A percentile compares a stretch with the other conserved stretches of the same genome.
Evolutionary conservation across 2,113 vertebrate species (phyloP).

Genomic region (Romanogobio albipinnatus): DNA sequence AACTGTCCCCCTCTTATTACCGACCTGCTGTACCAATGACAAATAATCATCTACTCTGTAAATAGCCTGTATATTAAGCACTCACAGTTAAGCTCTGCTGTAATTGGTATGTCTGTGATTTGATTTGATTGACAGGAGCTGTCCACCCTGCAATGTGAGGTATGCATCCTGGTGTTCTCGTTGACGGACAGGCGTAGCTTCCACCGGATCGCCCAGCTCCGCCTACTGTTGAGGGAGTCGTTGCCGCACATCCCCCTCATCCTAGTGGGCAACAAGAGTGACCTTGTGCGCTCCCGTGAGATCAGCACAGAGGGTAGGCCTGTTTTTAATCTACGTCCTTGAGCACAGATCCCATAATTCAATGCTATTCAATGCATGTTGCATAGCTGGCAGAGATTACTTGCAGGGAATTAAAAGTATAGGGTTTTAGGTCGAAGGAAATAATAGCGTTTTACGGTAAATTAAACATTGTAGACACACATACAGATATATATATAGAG

Average conservation of each 20-base stretch:
- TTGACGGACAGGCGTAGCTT: conserved; percentile 81
- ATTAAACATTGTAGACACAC: not conserved
- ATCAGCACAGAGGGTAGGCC: conserved; percentile 76
- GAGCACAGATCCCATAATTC: conserved; percentile 6
- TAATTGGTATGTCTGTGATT: conserved; percentile 43
- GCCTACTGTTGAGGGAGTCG: conserved; percentile 78
- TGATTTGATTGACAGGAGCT: conserved; percentile 71
- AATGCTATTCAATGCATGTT: not conserved
- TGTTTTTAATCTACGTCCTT: not conserved
- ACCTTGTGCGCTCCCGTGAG: conserved; percentile 80
- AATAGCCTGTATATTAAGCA: not conserved
- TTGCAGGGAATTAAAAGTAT: not conserved
- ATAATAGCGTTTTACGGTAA: not conserved
- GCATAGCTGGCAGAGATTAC: not conserved
- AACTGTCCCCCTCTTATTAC: not conserved
- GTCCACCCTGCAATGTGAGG: conserved; percentile 76
- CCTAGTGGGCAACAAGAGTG: conserved; percentile 83
- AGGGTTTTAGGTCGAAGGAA: not conserved
- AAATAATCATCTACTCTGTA: not conserved
- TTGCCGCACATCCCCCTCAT: conserved; percentile 77
- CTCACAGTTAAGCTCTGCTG: not conserved
- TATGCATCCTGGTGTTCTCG: conserved; percentile 80
- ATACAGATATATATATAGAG: too few species aligned
- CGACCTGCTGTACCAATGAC: not conserved
- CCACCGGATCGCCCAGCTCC: conserved; percentile 78